Conservation (phyloP, 2,888 invertebrate genomes). For the Bombyx huttoni region DNA sequence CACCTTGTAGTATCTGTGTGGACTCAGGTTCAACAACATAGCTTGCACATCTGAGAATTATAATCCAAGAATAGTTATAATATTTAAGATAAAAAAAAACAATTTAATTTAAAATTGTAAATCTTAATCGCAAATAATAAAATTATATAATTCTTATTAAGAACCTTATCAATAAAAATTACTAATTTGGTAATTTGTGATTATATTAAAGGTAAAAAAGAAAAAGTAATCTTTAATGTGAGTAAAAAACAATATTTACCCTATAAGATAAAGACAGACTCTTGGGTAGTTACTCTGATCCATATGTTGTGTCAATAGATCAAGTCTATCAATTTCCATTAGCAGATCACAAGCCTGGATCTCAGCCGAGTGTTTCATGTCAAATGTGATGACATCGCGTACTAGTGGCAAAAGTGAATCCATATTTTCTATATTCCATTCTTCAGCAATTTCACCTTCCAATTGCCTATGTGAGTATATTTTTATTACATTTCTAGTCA, state of each 20-base stretch:
- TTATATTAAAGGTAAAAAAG: no score
- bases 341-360: slow-evolving; percentile 98
- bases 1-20: slow-evolving; percentile 84
- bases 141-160: no score
- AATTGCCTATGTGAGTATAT: slow-evolving; percentile 76
- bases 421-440: slow-evolving; percentile 78
- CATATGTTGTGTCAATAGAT: slow-evolving; percentile 88
- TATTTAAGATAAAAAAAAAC: no score
- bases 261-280: slow-evolving; percentile 92
- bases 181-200: no score
- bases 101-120: no score
- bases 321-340: slow-evolving; percentile 96
- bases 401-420: slow-evolving; percentile 82
- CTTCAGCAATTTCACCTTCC: slow-evolving; percentile 89
- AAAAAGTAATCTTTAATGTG: no score
- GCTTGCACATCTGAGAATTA: slow-evolving; percentile 83
- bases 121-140: no score
- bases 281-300: slow-evolving; percentile 91
- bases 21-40: slow-evolving; percentile 97
- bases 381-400: slow-evolving; percentile 91
- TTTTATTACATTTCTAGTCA: neutral
- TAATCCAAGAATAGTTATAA: neutral
- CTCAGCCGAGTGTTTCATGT: slow-evolving; percentile 98
- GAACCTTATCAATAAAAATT: no score
- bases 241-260: slow-evolving; percentile 27